Base-by-base conservation (phyloP, 2,113 vertebrate genomes). In the Notarius lentiginosus region DNA sequence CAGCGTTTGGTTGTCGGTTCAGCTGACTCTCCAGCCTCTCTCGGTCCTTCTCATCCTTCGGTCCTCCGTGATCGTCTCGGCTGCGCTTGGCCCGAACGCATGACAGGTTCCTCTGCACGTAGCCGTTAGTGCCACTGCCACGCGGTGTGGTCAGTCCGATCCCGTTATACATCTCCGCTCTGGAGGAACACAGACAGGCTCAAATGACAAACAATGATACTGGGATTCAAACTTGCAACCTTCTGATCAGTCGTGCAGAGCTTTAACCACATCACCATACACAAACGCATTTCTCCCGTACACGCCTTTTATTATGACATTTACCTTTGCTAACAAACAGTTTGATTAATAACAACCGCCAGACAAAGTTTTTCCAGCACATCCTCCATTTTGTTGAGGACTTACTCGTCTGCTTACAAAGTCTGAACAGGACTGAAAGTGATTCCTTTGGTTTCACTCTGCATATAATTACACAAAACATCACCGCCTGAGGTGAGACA, bases 111-210 rank as follows among this genome's bases (percentile, higher is more conserved):
- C 97, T 95, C 93, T 98, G 97, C 84, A 98, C 97, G 58, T 98
- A 98, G 89, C 97, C 97, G 89, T 98, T 98, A 88, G 97, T 98
- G 90, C 97, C 97, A 84, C 97, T 98, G 92, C 97, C 97, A 70
- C 97, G 94, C 51, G 97, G 97, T 89, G 97, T 98, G 83, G 96
- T 96, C 92, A 98, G 93, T 87, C 97, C 97, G 79, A 98, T 98
- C 82, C 97, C 97, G 95, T 98, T 98, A 94, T 98, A 98, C 97
- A 98, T 98, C 93, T 89, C 87, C 90, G 92, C 91, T 77, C 65
- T 90, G 86, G 53, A 0, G 0, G 41, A 49, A 81, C 27, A 61
- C 30, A 63, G 60, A 61, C 79, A 82, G 1, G 10, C 22, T 27
- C 15, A 24, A 49, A 58, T 1, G 0, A 53, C 49, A 22, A 22